Base-by-base conservation (phyloP, 2,113 vertebrate species). In the Arenaria interpres region DNA sequence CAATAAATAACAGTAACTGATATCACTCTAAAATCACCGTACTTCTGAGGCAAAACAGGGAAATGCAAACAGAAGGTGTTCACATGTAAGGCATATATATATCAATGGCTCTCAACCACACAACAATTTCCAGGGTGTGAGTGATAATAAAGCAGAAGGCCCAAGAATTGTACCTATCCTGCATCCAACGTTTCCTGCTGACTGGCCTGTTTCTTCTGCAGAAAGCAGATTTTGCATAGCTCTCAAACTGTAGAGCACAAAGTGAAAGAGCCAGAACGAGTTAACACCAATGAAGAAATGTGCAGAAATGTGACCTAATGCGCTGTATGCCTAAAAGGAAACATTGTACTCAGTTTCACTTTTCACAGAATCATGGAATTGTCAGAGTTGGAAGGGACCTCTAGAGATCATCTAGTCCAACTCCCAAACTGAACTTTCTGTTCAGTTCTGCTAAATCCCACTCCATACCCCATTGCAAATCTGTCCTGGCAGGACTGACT, bases 61-160 rank as follows among this genome's bases (percentile, higher is more conserved):
- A 62, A 68, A 64, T 1, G 25, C 43, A 84, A 60, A 50, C 7
- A 59, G 59, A 60, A 77, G 22, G 8, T 23, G 67, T 16, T 57
- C 76, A 64, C 18, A 4, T 3, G 28, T 32, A 48, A 50, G 54
- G 32, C 43, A 43, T 1, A 0, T 50, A 43, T 1, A 0, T 50
- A 28, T 39, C 79, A 79, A 7, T 19, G 28, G 32, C 25, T 77
- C 32, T 41, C 4, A 1, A 50, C 6, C 37, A 33, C 14, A 7
- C 21, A 71, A 27, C 9, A 10, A 74, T 28, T 60, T 43, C 18
- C 20, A 75, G n/a, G 53, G 53, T 41, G 20, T 46, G 53, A 76
- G 41, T 8, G 15, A 43, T 30, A 90, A 56, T 59, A 22, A 14
- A 80, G 33, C 20, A 83, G 17, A 79, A 68, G 21, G 5, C 32